Evolutionary conservation across 2,888 invertebrate genomes (phyloP), one percentile per base, ranked within the genome.

Genomic region (Axea sp.): DNA sequence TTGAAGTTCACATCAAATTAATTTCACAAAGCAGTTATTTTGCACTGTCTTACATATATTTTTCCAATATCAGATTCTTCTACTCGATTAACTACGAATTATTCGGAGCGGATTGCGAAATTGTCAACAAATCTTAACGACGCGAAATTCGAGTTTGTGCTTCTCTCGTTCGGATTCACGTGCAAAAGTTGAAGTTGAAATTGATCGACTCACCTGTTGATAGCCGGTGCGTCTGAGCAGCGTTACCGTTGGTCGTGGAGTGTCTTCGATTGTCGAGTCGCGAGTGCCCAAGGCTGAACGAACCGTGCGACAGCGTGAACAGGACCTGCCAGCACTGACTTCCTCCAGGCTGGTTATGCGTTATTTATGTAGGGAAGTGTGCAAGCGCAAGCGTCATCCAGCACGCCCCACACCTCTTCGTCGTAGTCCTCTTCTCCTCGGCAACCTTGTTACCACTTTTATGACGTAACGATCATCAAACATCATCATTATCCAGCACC

Each of bases 281-380:
- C 35, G 51, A 57, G 26, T 53, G 39, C 17, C 49, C 65, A 77
- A 76, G 65, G 73, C 68, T 67, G 71, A 22, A 19, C 35, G 14
- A 67, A 31, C 8, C 39, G 59, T 45, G 37, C 51, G 69, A 53
- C 72, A 65, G 67, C 77, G 82, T 77, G 78, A 79, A 79, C 77
- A 78, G 77, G 76, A 78, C 65, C 76, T 76, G 77, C 76, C n/a
- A 76, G 77, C 79, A 84, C 84, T 84, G 80, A 76, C 78, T 81
- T 77, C 76, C 76, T 76, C 76, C 67, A 77, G 78, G 67, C 77
- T 78, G 74, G 76, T 73, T 59, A 53, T 74, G 79, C 84, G 81
- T 81, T 81, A 83, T 80, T 85, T 85, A 85, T 84, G 82, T 84
- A 81, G 79, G 77, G 73, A 76, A 79, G 78, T 73, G 75, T 73